Conservation (phyloP, 2,888 invertebrate species). For the Eupithecia centaureata region DNA sequence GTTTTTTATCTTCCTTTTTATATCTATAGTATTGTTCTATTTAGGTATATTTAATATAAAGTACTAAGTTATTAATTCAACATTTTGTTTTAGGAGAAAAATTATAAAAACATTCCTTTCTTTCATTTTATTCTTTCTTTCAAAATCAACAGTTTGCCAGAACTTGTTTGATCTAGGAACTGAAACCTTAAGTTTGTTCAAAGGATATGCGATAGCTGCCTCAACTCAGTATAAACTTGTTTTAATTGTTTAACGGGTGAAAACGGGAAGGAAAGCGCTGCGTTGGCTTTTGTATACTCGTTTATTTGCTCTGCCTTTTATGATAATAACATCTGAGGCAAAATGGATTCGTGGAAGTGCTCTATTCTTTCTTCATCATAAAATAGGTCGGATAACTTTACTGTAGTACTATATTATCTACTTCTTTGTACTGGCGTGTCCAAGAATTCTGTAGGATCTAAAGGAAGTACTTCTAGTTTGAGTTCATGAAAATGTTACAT, state of each 20-base stretch:
- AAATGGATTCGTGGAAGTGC: slow-evolving; percentile 13
- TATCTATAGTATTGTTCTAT: too few species aligned
- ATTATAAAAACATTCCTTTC: too few species aligned
- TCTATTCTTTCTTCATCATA: slow-evolving; percentile 9
- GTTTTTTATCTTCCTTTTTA: too few species aligned
- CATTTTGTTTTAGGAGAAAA: too few species aligned
- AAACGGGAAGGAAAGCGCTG: slow-evolving; percentile 23
- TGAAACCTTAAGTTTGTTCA: neutral
- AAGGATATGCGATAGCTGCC: neutral
- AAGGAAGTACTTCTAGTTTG: too few species aligned
- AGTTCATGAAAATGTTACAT: too few species aligned
- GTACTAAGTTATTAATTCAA: too few species aligned
- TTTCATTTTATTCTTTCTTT: too few species aligned
- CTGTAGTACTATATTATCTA: too few species aligned
- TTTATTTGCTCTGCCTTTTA: slow-evolving; percentile 23
- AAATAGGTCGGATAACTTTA: neutral
- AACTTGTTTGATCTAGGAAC: neutral
- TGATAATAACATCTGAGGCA: slow-evolving; percentile 19
- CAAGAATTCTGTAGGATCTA: too few species aligned
- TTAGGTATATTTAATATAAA: too few species aligned
- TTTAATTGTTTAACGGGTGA: slow-evolving; percentile 31
- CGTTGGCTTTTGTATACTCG: slow-evolving; percentile 19
- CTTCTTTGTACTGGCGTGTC: too few species aligned
- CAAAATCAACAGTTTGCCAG: neutral
- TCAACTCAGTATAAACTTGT: slow-evolving; percentile 19